Evolutionary conservation across 1,140 invertebrate genomes (phyloP), one percentile per base, ranked within the genome.

Genomic region (Drosophila tani): DNA sequence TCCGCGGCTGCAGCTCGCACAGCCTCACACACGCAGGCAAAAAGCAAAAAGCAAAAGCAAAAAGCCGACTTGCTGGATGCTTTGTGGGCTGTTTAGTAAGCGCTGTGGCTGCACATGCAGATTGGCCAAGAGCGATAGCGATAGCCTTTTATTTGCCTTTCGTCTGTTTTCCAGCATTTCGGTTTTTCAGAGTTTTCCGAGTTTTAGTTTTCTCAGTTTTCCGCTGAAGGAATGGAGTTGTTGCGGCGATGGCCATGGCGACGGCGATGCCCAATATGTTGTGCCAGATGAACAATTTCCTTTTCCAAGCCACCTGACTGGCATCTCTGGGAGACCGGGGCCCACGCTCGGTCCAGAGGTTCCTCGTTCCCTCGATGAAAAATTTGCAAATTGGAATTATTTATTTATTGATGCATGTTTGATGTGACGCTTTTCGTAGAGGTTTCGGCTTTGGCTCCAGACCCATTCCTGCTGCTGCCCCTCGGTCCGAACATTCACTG

Each of bases 361-460:
- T 55, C 21, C 46, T 55, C 21, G 58, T 65, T 46, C 57, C 58
- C 56, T 74, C 71, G 71, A 59, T 79, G 78, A 81, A 84, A 90
- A 84, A 88, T 88, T 88, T 88, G 85, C 85, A 90, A 88, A 90
- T 88, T 88, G 85, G 75, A 81, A 88, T 79, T 82, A 82, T 75
- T 70, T 82, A 83, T 83, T 84, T 90, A 88, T 88, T 90, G 85
- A 88, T 90, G 85, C 81, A 85, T 90, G 82, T 85, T 91, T 90
- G 81, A 85, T 90, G 79, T 90, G 81, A 85, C 85, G 85, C 78
- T 90, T 84, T 90, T 74, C 35, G 67, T 29, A 27, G 60, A 59
- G 70, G 43, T 40, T 21, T 17, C 8, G 32, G 14, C 66, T 32
- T 27, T 32, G 40, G 32, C 59, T 53, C 51, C 51, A 50, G 59